Percentiles rank a stretch among this genome's conserved stretches.
Evolutionary conservation across 2,888 invertebrate species (phyloP).

Genomic region (Hermaeophaga mercurialis): DNA sequence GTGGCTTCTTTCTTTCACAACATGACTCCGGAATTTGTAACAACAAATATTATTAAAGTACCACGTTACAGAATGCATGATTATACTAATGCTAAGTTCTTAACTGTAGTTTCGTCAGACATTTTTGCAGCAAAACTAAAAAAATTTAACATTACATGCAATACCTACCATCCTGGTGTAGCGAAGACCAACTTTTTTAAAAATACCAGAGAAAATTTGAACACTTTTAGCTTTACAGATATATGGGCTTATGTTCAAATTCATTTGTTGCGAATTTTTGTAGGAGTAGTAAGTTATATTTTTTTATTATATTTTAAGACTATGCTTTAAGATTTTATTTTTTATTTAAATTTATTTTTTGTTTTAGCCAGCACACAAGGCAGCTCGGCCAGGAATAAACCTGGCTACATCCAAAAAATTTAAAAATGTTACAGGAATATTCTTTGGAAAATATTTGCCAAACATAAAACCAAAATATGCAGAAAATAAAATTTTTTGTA

Average conservation of each 20-base stretch:
- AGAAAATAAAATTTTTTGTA: constrained; percentile 14
- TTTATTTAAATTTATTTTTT: not conserved
- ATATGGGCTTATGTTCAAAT: not conserved
- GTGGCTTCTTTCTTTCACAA: constrained; percentile 7
- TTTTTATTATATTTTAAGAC: not conserved
- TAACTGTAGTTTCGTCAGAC: constrained; percentile 10
- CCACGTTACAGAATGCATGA: constrained; percentile 13
- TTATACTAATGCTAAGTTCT: constrained; percentile 17
- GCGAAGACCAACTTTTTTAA: constrained; percentile 12
- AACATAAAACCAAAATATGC: constrained; percentile 14
- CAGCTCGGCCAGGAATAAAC: constrained; percentile 19
- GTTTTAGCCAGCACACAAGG: constrained; percentile 21
- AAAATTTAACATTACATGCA: constrained; percentile 13
- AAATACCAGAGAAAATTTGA: constrained; percentile 6
- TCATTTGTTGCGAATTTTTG: not conserved
- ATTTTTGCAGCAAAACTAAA: constrained; percentile 20
- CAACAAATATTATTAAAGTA: not conserved
- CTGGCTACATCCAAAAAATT: constrained; percentile 24
- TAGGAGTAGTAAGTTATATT: constrained; percentile 10
- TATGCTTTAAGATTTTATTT: not conserved
- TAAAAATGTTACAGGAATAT: constrained; percentile 21
- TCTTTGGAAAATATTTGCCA: constrained; percentile 14
- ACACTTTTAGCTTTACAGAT: constrained; percentile 11
- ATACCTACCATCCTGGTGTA: constrained; percentile 17
- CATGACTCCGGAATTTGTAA: constrained; percentile 1